phyloP scores from a whole-genome alignment of 2,888 invertebrate species.

The Thecophora atra region DNA sequence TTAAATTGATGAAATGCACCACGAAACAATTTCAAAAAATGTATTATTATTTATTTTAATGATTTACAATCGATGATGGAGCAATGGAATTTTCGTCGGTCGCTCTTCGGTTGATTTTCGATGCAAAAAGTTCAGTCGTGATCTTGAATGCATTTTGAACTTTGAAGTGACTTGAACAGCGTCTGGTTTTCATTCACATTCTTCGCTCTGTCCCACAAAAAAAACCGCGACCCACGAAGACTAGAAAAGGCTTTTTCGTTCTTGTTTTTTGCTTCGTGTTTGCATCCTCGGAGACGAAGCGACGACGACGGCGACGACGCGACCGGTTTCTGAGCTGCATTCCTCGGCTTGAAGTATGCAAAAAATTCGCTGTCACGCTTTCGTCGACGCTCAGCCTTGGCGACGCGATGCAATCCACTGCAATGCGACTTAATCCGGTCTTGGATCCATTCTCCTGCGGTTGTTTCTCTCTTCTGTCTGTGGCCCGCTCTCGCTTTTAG shows the following conservation, averaged over 20 bases:
- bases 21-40: no score
- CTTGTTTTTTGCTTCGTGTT: not conserved
- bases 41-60: no score
- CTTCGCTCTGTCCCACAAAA: no score
- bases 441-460: no score
- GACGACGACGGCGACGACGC: not conserved
- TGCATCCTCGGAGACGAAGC: conserved; percentile 7
- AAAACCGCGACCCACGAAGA: no score
- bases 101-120: no score
- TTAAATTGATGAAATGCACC: no score
- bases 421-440: not conserved
- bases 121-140: no score
- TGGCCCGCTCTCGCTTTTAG: not conserved
- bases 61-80: no score
- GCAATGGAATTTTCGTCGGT: no score
- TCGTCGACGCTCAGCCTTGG: conserved; percentile 11
- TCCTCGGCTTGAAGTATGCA: conserved; percentile 31
- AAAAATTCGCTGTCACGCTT: conserved; percentile 35
- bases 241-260: not conserved
- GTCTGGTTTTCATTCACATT: not conserved
- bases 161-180: no score
- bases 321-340: conserved; percentile 30
- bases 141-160: no score
- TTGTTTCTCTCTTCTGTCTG: not conserved
- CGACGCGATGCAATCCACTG: not conserved